Evolutionary conservation across 1,140 invertebrate species (phyloP), one percentile per base, ranked within the genome.

Genomic region (Drosophila lacertosa): DNA sequence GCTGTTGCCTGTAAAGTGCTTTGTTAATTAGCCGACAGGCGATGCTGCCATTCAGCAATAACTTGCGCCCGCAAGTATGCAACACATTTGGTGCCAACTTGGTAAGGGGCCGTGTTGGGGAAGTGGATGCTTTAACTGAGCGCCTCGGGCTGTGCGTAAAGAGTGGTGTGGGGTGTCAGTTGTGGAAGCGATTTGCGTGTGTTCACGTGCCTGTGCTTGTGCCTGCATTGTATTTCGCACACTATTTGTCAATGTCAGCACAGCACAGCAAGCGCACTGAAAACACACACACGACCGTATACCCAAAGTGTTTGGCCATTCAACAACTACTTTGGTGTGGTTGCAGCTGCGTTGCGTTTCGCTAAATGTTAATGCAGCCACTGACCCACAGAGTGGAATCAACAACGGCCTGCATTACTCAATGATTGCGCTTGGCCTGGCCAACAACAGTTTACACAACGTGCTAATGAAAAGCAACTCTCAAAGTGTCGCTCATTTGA

Each of bases 21-120:
- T 88, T 82, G 81, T 86, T 86, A 86, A 86, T 86, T 86, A 86
- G 81, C 82, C 86, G 82, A 82, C 69, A 77, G 77, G 77, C 74
- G 67, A 47, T 60, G 68, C 58, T 74, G 77, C 77, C 71, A 58
- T 72, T 53, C 62, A 78, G 81, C 82, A 81, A 88, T 86, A 86
- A 86, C 81, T 86, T 86, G 82, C 82, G 82, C 77, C 81, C 77
- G 77, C 81, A 86, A 86, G 82, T 86, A 86, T 86, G 73, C 74
- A 81, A 77, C 82, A 74, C 82, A 86, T 86, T 86, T 86, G 54
- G 47, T 74, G 81, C 73, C 57, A 66, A 50, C 68, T 35, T 10
- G 22, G 2, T 29, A 4, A 3, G 22, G 51, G 9, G n/a, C n/a
- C n/a, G n/a, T n/a, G n/a, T n/a, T 20, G 7, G 64, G 59, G 60